Base-by-base conservation (phyloP, 2,113 vertebrate species). In the Colinus virginianus region DNA sequence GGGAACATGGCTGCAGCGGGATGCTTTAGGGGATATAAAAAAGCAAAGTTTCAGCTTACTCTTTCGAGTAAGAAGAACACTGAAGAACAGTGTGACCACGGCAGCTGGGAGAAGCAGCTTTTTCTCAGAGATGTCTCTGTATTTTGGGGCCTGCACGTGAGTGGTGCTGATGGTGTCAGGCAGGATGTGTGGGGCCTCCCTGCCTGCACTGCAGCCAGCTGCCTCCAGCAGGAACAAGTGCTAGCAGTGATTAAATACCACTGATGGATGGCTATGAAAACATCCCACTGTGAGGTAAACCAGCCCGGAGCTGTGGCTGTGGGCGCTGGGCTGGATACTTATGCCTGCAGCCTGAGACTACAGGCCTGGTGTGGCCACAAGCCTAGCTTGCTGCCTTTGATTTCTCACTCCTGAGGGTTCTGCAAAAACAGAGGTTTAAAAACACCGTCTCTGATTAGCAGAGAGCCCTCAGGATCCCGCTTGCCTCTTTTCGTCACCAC, bases 161-260 rank as follows among this genome's bases (percentile, higher is more conserved):
- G 46, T 4, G 18, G 22, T 71, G 66, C 20, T 0, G 9, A 64
- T 46, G 87, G 79, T 7, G 7, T 84, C 80, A 68, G 63, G 84
- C 67, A 58, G 36, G 49, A 74, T 87, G 95, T 82, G 92, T 92
- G 84, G 88, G 78, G 87, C 87, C 71, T 94, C 88, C 64, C 68
- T 32, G 55, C 12, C 9, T 30, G 64, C 22, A 26, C 61, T 2
- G 4, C 87, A 77, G 56, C 83, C 34, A 78, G 82, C 46, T 93
- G 43, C 22, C 34, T 87, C 78, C 56, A 82, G 70, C n/a, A 49
- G 81, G 95, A 76, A 69, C 49, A 89, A 95, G 40, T 84, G 46
- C 30, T 11, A 68, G 18, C 75, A 81, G 49, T 13, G 72, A 64
- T 64, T 64, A 78, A 92, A 64, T n/a, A 89, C 7, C 30, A 32